Conservation (phyloP, 2,113 vertebrate genomes). For the Malurus alboscapulatus region DNA sequence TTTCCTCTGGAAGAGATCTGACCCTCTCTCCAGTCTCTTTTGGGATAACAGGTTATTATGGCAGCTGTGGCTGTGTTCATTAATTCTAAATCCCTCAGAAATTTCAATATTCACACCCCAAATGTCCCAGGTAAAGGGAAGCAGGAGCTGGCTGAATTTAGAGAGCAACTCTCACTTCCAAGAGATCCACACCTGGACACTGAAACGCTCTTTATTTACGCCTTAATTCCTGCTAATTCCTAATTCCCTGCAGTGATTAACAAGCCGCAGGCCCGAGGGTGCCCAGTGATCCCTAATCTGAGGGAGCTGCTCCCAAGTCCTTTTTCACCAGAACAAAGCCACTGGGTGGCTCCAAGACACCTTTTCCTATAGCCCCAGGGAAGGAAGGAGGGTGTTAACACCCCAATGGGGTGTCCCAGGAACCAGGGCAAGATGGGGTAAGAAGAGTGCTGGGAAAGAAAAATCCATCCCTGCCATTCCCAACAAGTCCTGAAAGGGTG, state of each 20-base stretch:
- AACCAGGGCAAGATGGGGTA: neutral
- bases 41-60: neutral
- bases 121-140: neutral
- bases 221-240: neutral
- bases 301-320: neutral
- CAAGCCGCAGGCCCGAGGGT: neutral
- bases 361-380: neutral
- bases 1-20: neutral
- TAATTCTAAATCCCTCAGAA: neutral
- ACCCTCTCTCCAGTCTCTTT: neutral
- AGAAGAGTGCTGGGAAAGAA: fast-evolving
- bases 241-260: neutral
- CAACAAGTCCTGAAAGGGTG: neutral
- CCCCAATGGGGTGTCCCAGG: neutral
- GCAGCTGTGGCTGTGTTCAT: neutral
- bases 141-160: neutral
- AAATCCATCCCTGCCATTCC: neutral
- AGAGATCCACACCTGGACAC: neutral
- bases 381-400: neutral
- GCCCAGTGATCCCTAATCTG: neutral
- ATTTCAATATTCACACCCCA: fast-evolving
- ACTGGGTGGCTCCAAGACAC: neutral
- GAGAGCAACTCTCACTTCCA: neutral
- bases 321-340: neutral
- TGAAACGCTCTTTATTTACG: neutral